Evolutionary conservation across 2,113 vertebrate species (phyloP).

Genomic region (Sula dactylatra): DNA sequence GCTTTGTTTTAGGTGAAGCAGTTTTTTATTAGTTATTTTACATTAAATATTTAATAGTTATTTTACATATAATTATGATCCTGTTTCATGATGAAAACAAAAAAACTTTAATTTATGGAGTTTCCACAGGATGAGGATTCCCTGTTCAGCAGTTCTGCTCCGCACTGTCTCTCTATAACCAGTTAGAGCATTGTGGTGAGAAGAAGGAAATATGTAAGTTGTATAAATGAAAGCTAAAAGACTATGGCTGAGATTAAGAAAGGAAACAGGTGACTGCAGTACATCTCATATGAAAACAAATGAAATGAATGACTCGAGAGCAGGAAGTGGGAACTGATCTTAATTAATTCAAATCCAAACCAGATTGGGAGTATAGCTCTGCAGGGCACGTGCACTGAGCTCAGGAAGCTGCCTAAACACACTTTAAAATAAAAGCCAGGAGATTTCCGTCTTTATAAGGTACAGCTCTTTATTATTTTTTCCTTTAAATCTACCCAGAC

Average conservation of each 20-base stretch:
- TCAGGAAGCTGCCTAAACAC: not conserved
- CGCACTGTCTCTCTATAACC: not conserved
- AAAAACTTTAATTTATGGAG: not conserved
- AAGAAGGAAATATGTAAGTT: not conserved
- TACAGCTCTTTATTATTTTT: not conserved
- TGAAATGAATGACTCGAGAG: not conserved
- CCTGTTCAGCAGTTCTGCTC: not conserved
- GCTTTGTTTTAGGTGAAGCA: not conserved
- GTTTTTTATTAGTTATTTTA: not conserved
- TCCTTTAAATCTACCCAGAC: not conserved
- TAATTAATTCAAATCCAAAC: conserved; percentile 22
- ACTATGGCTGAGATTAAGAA: not conserved
- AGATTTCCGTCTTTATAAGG: not conserved
- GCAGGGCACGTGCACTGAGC: not conserved
- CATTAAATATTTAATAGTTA: not conserved
- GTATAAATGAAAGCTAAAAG: not conserved
- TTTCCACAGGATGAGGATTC: not conserved
- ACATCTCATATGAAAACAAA: not conserved
- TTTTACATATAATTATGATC: not conserved
- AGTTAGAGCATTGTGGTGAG: not conserved
- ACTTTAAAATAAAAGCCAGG: not conserved
- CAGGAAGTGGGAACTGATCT: not conserved
- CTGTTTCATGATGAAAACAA: not conserved
- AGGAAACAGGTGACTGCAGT: not conserved
- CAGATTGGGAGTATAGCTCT: not conserved